Percentiles rank a stretch among this genome's conserved stretches.
phyloP scores from a whole-genome alignment of 2,797 vertebrate genomes.

The Mallotus villosus region DNA sequence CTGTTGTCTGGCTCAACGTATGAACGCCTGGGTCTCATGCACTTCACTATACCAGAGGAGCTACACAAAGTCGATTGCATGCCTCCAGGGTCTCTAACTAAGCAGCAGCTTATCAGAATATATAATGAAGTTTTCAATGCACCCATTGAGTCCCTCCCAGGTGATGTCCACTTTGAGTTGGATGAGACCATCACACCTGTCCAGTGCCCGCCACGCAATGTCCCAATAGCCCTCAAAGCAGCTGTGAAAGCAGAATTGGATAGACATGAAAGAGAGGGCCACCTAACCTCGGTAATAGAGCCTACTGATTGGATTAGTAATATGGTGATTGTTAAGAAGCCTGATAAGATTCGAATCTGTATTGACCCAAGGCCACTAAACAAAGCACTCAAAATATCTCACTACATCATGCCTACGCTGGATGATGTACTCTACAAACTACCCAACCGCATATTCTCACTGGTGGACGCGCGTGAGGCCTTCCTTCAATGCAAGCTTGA shows the following conservation, averaged over 20 bases:
- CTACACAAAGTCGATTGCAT: constrained; percentile 8
- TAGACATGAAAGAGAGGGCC: constrained; percentile 13
- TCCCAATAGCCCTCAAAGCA: constrained; percentile 29
- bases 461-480: constrained; percentile 23
- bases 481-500: constrained; percentile 33
- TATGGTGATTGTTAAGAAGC: constrained; percentile 28
- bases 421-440: constrained; percentile 34
- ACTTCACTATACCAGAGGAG: constrained; percentile 26
- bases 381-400: constrained; percentile 25
- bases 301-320: constrained; percentile 30
- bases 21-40: constrained; percentile 17
- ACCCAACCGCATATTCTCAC: constrained; percentile 17
- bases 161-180: constrained; percentile 21
- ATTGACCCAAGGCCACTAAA: constrained; percentile 34
- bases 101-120: neutral
- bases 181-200: constrained; percentile 17
- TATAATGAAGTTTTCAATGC: constrained; percentile 23
- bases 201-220: constrained; percentile 26
- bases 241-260: constrained; percentile 30
- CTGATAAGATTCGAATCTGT: constrained; percentile 28
- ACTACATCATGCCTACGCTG: constrained; percentile 33
- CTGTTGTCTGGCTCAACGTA: constrained; percentile 27
- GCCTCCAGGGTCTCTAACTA: neutral
- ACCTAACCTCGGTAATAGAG: constrained; percentile 6
- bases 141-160: constrained; percentile 23